Conservation (phyloP, 1,140 invertebrate species). For the Ridgeia piscesae region DNA sequence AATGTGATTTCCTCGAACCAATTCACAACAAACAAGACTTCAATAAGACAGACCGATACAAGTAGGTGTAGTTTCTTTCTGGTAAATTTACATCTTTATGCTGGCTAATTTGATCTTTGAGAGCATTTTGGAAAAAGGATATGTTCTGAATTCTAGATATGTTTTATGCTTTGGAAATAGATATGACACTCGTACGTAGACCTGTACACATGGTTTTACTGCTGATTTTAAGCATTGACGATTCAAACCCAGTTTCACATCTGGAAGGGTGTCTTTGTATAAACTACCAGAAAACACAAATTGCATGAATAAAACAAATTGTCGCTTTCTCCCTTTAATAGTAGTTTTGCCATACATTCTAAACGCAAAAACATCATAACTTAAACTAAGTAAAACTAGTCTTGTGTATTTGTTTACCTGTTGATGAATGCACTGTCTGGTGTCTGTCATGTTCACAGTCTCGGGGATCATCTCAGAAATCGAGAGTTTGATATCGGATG, state of each 20-base stretch:
- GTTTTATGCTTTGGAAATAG: background rate
- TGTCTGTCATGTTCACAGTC: no score
- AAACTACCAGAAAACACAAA: background rate
- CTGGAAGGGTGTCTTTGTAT: background rate
- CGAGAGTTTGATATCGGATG: no score
- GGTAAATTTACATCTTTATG: background rate
- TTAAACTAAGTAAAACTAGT: no score
- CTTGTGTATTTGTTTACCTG: background rate
- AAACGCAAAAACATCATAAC: background rate
- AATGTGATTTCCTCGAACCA: constrained; percentile 52
- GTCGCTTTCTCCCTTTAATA: background rate
- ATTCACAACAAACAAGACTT: constrained; percentile 57
- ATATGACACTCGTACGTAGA: background rate
- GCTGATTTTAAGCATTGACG: background rate
- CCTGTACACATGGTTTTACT: background rate
- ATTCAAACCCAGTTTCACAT: background rate
- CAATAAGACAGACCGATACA: constrained; percentile 49
- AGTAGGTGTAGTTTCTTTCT: constrained; percentile 38
- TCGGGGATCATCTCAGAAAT: no score
- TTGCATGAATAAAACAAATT: background rate
- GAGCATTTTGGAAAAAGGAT: background rate
- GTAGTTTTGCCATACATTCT: background rate
- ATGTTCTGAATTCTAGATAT: background rate
- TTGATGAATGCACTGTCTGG: no score
- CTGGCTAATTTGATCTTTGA: background rate